Base-by-base conservation (phyloP, 2,113 vertebrate species). In the Hipposideros armiger region DNA sequence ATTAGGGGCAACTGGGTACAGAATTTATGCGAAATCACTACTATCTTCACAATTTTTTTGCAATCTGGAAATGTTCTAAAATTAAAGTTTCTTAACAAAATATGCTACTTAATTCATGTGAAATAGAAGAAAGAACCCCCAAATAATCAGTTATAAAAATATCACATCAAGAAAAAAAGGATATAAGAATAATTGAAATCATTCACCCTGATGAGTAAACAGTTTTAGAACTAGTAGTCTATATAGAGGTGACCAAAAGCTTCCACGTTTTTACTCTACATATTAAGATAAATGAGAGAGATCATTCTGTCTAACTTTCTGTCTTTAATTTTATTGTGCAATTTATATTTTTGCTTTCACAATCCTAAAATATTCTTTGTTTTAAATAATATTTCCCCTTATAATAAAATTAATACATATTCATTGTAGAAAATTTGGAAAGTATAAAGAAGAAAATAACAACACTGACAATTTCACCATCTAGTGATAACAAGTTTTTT, bases 171-270 rank as follows among this genome's bases (percentile, higher is more conserved):
- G 32, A 50, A 62, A 32, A 13, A 73, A 36, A 72, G 14, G 0
- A n/a, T 73, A 90, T 50, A 20, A 87, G 32, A 86, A 70, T 82
- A 60, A 82, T n/a, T 90, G 95, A 88, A 97, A 95, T 64, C 36
- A 89, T 62, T 95, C 0, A 17, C 30, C 7, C 20, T 24, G 58
- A 52, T 22, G 62, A 90, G 66, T 66, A 86, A 97, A 72, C 3
- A 42, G 42, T 64, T 83, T 97, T 94, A 92, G 5, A 94, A 76
- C 0, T 28, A 86, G 13, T 11, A 80, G 45, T 94, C 28, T 22
- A 67, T 24, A 76, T 7, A 89, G 58, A 90, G 30, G 15, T 82
- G 3, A 92, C 16, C 95, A 92, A 74, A 87, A 50, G 45, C 17
- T 69, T 26, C 73, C 87, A 26, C 9, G 50, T 70, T 54, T 30